Evolutionary conservation across 2,113 vertebrate genomes (phyloP), one percentile per base, ranked within the genome.

Genomic region (Xenus cinereus): DNA sequence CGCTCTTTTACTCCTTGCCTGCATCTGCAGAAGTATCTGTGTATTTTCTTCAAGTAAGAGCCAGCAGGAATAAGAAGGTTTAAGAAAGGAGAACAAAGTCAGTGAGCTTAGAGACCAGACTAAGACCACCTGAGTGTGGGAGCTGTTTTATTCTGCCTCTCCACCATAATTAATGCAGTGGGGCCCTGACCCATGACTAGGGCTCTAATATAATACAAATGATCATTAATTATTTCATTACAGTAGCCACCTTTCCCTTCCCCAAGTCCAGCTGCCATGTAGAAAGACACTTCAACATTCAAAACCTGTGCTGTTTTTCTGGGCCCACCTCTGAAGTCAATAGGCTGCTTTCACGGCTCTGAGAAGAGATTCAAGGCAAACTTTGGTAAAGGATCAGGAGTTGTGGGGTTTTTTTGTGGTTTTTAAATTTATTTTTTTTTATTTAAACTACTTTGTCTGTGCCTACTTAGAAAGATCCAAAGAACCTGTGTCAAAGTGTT

Each of bases 261-360:
- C 8, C 3, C 3, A 10, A 0, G 0, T 59, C 59, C 5, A n/a
- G 12, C 35, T 90, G 37, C 24, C 5, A 8, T 10, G 3, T 60
- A 48, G 73, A 68, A 90, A 69, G 50, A 35, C 7, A 41, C 6
- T 63, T 92, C 18, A 33, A 63, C 66, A 62, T 73, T 79, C 16
- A 66, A 69, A 80, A 39, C 3, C 45, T 27, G 17, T 57, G 9
- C 24, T 66, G 9, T 63, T 82, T 87, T 90, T 77, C 39, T 75
- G 41, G 26, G 15, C 17, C 22, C 30, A 43, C 4, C 18, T 89
- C 23, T 90, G 12, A 35, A 69, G 48, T 37, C 60, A 50, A 10
- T 39, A 48, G 51, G 43, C 33, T 26, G 21, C 67, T 92, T 72
- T 79, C 14, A 9, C 41, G 74, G 18, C 33, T 68, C 27, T 69